A percentile compares a stretch with the other conserved stretches of the same genome.
Conservation (phyloP, 2,113 vertebrate species). For the Ramphastos sulfuratus region DNA sequence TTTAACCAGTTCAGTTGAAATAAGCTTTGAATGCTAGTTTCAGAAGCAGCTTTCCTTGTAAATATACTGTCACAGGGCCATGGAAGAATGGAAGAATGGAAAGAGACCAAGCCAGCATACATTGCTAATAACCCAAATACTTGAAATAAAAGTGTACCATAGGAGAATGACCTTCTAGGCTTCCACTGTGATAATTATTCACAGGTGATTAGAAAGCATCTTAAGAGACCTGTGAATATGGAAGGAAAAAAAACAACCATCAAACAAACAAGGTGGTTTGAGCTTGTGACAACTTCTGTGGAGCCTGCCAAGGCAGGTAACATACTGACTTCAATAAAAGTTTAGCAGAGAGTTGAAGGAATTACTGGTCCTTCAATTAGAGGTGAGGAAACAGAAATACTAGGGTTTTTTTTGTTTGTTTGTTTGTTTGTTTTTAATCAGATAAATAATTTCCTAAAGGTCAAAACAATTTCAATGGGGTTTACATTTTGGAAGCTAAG, state of each 20-base stretch:
- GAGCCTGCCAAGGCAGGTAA: not conserved
- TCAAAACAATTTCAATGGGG: not conserved
- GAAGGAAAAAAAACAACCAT: not conserved
- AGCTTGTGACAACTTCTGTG: not conserved
- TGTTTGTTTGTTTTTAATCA: not conserved
- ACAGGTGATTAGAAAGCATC: not conserved
- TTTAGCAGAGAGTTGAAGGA: not conserved
- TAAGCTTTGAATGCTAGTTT: not conserved
- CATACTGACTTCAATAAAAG: not conserved
- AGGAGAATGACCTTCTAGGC: not conserved
- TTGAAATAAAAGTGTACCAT: not conserved
- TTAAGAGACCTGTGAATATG: not conserved
- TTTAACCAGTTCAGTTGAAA: not conserved
- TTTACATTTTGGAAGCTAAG: not conserved
- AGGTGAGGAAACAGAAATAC: not conserved
- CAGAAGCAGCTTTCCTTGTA: not conserved
- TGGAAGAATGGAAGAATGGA: not conserved
- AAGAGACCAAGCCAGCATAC: not conserved
- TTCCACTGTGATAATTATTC: not conserved
- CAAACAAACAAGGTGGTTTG: not conserved
- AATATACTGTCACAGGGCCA: not conserved
- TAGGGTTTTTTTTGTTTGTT: too few species aligned
- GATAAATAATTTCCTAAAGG: not conserved
- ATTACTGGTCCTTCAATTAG: not conserved
- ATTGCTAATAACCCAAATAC: not conserved